phyloP scores from a whole-genome alignment of 2,113 vertebrate species.

The Pogona vitticeps region DNA sequence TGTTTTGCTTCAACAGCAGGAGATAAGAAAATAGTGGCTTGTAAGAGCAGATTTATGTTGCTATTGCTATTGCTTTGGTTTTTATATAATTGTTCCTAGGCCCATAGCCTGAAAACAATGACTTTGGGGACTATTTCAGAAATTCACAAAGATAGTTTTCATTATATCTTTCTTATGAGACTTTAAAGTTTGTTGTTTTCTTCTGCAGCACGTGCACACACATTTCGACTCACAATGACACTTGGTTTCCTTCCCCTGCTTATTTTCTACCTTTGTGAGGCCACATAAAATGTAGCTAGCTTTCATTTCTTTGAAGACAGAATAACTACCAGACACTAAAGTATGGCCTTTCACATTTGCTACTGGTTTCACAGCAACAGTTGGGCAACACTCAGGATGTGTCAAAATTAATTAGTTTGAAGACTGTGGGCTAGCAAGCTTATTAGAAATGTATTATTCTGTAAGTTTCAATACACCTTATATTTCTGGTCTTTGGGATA shows the following conservation, averaged over 20 bases:
- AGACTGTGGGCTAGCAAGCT: neutral
- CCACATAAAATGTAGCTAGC: neutral
- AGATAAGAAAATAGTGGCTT: neutral
- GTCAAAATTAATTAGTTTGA: neutral
- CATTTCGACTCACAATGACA: too few relatives aligned
- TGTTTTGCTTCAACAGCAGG: too few relatives aligned
- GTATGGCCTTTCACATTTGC: neutral
- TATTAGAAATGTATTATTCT: neutral
- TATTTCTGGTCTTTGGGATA: neutral
- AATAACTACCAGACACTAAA: too few relatives aligned
- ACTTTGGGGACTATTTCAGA: too few relatives aligned
- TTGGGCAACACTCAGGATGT: neutral
- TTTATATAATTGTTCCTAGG: too few relatives aligned
- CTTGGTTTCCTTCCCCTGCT: neutral
- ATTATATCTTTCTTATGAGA: too few relatives aligned
- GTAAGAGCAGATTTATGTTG: neutral
- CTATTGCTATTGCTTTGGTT: too few relatives aligned
- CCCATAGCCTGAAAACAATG: too few relatives aligned
- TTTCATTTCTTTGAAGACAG: neutral
- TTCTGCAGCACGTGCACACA: neutral
- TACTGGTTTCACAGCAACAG: neutral
- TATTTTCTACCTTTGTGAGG: neutral
- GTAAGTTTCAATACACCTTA: neutral
- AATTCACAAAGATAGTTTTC: too few relatives aligned
- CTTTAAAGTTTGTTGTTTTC: too few relatives aligned